phyloP scores from a whole-genome alignment of 2,797 vertebrate genomes.

The Pangasius larnaudii region DNA sequence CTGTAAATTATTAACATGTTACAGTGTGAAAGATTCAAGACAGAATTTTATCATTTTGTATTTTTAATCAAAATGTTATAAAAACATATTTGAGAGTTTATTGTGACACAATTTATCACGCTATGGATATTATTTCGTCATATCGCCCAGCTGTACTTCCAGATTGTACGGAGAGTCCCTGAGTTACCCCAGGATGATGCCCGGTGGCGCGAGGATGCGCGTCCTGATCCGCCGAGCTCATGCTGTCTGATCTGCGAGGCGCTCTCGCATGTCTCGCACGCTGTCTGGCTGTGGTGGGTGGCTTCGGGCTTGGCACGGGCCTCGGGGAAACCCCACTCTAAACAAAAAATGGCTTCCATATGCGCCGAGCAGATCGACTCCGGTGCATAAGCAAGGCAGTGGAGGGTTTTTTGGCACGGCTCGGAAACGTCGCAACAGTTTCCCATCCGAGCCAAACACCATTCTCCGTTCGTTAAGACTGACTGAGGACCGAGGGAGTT shows the following conservation, averaged over 20 bases:
- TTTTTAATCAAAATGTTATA: too few relatives aligned
- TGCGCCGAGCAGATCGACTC: conserved; percentile 44
- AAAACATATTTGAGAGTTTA: too few relatives aligned
- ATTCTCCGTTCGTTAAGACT: not conserved
- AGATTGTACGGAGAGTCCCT: too few relatives aligned
- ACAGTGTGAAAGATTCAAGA: too few relatives aligned
- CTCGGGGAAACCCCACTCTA: conserved; percentile 45
- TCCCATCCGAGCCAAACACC: conserved; percentile 10
- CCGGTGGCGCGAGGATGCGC: not conserved
- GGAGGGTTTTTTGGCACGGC: conserved; percentile 7
- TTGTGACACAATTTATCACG: too few relatives aligned
- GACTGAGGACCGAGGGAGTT: not conserved
- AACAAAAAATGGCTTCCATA: conserved; percentile 57
- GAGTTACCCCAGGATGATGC: not conserved
- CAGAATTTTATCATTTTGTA: too few relatives aligned
- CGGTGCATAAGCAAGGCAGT: not conserved
- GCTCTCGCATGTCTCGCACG: conserved; percentile 8
- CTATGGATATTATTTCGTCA: too few relatives aligned
- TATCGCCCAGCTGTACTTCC: not conserved
- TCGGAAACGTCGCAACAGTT: not conserved
- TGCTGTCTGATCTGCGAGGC: conserved; percentile 22
- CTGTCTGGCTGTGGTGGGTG: conserved; percentile 52
- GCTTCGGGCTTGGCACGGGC: conserved; percentile 39
- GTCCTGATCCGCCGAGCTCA: conserved; percentile 9
- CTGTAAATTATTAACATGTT: too few relatives aligned